Base-by-base conservation (phyloP, 1,140 invertebrate genomes). In the Heliconius melpomene region DNA sequence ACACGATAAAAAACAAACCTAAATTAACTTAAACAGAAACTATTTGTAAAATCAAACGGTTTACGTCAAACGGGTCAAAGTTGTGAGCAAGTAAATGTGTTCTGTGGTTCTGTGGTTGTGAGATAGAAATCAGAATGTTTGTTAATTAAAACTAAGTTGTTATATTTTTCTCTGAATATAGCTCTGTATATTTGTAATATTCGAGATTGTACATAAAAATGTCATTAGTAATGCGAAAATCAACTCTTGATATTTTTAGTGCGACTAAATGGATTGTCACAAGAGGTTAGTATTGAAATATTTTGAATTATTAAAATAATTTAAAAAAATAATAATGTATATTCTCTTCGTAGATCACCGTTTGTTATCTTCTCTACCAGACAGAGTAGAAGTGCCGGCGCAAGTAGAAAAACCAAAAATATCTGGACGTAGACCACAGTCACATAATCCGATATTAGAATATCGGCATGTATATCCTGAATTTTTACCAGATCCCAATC, bases 381-480 rank as follows among this genome's bases (percentile, higher is more conserved):
- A 94, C 78, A 91, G 86, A 23, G 83, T 74, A 13, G 88, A 90
- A 83, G 84, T 80, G 9, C 20, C 73, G 6, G 72, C 74, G 76
- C 82, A 85, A 32, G 77, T 75, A 20, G 77, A 84, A 75, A 71
- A 84, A 57, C 85, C 83, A 40, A 85, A 74, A 74, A 79, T 72
- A 9, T 57, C 77, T 0, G 82, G 87, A 1, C 83, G 88, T 7
- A 85, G 84, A 75, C 66, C 76, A 2, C 80, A 84, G 2, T 79
- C 81, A 20, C 72, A 82, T 54, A 92, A 92, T 75, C 88, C 88
- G 50, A 38, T 86, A 23, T 83, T 93, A 2, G 94, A 96, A 74
- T 96, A 95, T 86, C 96, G 98, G 87, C 97, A 97, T 92, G 94
- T 97, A 50, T 99, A 99, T 94, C 98, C 98, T 8, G 99, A 99